Evolutionary conservation across 2,113 vertebrate species (phyloP).

Genomic region (Carassius carassius): DNA sequence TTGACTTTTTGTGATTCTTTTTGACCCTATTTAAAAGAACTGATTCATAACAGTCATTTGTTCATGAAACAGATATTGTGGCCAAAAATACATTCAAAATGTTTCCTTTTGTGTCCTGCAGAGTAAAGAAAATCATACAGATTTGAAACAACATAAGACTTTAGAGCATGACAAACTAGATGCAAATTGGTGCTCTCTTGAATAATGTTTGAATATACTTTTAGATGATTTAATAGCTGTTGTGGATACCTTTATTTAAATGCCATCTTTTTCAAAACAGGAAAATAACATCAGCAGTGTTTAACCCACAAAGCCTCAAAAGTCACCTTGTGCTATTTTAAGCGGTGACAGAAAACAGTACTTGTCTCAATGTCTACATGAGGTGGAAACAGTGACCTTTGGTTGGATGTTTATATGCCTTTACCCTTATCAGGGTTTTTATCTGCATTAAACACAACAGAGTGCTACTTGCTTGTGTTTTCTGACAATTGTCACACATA

Average conservation of each 20-base stretch:
- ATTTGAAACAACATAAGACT: neutral
- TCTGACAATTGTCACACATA: neutral
- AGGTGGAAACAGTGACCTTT: slow-evolving; percentile 12
- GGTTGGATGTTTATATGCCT: slow-evolving; percentile 15
- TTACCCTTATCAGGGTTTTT: neutral
- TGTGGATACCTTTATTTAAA: neutral
- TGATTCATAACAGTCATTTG: neutral
- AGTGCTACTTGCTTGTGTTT: neutral
- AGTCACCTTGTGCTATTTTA: slow-evolving; percentile 35
- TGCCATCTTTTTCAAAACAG: neutral
- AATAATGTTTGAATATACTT: neutral
- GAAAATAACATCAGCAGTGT: neutral
- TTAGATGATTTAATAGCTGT: neutral
- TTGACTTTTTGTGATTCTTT: too few species aligned
- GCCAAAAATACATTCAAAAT: neutral
- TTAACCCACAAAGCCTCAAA: slow-evolving; percentile 7
- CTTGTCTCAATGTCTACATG: slow-evolving; percentile 5
- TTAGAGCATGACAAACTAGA: too few species aligned
- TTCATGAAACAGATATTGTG: neutral
- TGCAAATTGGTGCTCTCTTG: neutral
- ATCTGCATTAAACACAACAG: neutral
- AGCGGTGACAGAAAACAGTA: slow-evolving; percentile 1
- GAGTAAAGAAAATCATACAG: neutral
- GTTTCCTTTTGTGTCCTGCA: neutral
- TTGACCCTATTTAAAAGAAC: neutral